Conservation (phyloP, 2,113 vertebrate species). For the Podarcis raffonei region DNA sequence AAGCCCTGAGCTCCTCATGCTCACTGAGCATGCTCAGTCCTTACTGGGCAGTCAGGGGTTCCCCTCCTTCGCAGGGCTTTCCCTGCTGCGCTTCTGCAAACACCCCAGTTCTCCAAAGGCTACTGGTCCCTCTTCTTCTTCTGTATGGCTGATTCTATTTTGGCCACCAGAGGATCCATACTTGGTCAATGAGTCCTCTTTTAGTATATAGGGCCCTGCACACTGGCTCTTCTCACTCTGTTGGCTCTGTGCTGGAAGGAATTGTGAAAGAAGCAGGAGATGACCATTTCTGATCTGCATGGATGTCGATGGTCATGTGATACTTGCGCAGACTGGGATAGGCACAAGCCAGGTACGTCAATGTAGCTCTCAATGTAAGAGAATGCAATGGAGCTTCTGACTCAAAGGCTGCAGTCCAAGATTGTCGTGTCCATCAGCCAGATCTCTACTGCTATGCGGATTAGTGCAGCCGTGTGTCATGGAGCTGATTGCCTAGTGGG, state of each 20-base stretch:
- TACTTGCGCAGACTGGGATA: not conserved
- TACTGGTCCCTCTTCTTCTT: not conserved
- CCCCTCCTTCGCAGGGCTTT: too few relatives aligned
- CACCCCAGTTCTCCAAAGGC: not conserved
- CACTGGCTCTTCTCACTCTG: not conserved
- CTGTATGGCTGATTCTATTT: too few relatives aligned
- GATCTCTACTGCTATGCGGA: not conserved
- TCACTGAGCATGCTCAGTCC: too few relatives aligned
- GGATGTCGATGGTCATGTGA: not conserved
- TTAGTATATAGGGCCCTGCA: not conserved
- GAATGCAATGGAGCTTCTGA: not conserved
- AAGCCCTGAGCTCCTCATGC: too few relatives aligned
- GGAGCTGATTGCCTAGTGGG: too few relatives aligned
- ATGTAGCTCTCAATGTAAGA: not conserved
- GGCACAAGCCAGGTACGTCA: not conserved
- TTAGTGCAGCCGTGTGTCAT: not conserved
- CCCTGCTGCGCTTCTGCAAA: too few relatives aligned
- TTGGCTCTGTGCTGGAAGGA: not conserved
- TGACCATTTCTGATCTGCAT: not conserved
- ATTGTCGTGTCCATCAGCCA: not conserved
- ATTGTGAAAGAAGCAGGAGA: not conserved
- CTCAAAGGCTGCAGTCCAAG: not conserved
- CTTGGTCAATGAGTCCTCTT: too few relatives aligned
- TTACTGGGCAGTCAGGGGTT: not conserved
- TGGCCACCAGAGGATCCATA: too few relatives aligned